Conservation (phyloP, 2,888 invertebrate species). For the Cantharis rufa region DNA sequence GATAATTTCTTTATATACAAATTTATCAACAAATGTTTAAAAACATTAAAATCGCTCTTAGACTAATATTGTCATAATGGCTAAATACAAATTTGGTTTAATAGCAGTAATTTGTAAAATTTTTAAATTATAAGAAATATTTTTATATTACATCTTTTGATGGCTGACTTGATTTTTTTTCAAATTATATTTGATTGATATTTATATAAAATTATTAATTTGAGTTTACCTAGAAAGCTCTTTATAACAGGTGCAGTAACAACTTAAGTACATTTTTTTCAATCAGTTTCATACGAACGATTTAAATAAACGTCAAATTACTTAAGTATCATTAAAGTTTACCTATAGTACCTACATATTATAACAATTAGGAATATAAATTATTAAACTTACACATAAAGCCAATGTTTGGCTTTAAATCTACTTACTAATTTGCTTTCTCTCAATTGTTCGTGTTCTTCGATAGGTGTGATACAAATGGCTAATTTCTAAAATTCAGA, state of each 20-base stretch:
- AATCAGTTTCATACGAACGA: not conserved
- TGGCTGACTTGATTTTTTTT: not conserved
- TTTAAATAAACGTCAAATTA: not conserved
- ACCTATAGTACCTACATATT: not conserved
- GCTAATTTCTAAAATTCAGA: constrained; percentile 62
- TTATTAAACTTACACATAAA: constrained; percentile 62
- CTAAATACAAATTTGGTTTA: not conserved
- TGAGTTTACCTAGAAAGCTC: not conserved
- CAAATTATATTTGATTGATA: not conserved
- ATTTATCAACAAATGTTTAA: not conserved
- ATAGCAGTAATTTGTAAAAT: not conserved
- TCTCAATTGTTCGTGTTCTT: constrained; percentile 67
- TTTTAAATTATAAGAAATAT: not conserved
- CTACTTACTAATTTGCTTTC: constrained; percentile 64
- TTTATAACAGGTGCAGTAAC: not conserved
- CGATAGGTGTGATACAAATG: constrained; percentile 68
- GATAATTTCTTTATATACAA: not conserved
- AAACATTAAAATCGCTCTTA: not conserved
- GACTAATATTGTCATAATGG: not conserved
- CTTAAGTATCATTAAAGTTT: not conserved
- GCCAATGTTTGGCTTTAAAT: constrained; percentile 69
- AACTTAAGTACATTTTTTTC: not conserved
- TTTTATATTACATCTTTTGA: not conserved
- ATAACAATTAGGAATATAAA: not conserved
- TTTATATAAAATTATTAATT: not conserved